phyloP scores from a whole-genome alignment of 2,888 invertebrate species.

The Ernsta delagoae region DNA sequence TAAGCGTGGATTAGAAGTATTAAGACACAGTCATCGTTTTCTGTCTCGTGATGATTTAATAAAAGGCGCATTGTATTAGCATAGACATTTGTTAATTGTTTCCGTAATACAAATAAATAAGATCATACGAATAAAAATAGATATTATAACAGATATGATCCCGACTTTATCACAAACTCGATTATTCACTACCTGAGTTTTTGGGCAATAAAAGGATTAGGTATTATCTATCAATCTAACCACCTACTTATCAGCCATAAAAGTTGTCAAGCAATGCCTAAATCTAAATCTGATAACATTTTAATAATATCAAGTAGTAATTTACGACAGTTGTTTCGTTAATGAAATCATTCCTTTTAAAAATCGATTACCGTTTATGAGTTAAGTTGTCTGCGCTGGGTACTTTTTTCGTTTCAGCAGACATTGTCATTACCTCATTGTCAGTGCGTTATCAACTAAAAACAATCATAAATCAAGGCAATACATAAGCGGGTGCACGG shows the following conservation, averaged over 20 bases:
- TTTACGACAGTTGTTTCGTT: background rate
- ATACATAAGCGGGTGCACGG: too few species aligned
- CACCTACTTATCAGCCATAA: background rate
- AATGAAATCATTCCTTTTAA: conserved; percentile 1
- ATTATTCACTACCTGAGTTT: background rate
- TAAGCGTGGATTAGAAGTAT: background rate
- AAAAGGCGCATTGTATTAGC: background rate
- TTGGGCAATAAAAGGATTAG: background rate
- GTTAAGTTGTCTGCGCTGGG: background rate
- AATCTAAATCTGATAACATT: background rate
- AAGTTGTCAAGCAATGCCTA: background rate
- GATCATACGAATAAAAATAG: background rate
- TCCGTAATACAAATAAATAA: background rate
- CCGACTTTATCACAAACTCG: background rate
- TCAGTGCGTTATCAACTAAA: too few species aligned
- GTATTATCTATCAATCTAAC: background rate
- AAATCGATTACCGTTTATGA: background rate
- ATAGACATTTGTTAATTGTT: background rate
- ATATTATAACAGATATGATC: background rate
- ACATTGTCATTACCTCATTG: background rate
- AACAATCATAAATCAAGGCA: too few species aligned
- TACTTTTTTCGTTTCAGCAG: background rate
- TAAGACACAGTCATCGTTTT: background rate
- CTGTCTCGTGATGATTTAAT: background rate
- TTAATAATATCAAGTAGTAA: too few species aligned